phyloP scores from a whole-genome alignment of 2,888 invertebrate genomes.

The Tetramorium bicarinatum region DNA sequence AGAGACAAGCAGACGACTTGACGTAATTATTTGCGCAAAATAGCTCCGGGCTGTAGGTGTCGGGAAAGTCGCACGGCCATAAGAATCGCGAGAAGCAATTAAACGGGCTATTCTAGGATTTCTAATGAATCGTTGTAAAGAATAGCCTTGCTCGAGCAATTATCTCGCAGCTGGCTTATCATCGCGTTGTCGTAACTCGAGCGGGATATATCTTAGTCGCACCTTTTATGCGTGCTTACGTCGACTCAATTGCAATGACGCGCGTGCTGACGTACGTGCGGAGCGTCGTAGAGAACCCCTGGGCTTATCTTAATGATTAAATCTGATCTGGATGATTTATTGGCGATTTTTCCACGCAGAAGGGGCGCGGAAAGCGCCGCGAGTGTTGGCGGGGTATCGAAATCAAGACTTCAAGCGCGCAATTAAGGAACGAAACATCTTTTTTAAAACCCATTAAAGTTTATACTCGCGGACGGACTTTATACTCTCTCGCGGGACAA shows the following conservation, averaged over 20 bases:
- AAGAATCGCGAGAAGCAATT: slow-evolving; percentile 16
- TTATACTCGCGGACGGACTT: not conserved
- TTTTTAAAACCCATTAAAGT: not conserved
- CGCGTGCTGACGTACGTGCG: slow-evolving; percentile 36
- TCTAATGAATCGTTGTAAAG: slow-evolving; percentile 12
- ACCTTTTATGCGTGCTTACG: slow-evolving; percentile 34
- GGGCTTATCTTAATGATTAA: slow-evolving; percentile 17
- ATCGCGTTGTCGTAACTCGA: slow-evolving; percentile 16
- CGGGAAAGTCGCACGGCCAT: not conserved
- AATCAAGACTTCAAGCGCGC: not conserved
- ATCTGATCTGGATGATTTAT: slow-evolving; percentile 17
- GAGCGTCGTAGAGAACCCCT: slow-evolving; percentile 3
- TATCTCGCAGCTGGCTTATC: slow-evolving; percentile 28
- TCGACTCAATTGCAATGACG: slow-evolving; percentile 35
- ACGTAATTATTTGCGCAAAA: slow-evolving; percentile 18
- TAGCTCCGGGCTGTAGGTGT: not conserved
- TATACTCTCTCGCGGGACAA: not conserved
- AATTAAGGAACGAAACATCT: slow-evolving; percentile 2
- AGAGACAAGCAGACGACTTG: not conserved
- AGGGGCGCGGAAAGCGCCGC: not conserved
- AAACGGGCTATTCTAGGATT: slow-evolving; percentile 21
- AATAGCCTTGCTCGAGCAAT: slow-evolving; percentile 12
- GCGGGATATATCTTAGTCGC: not conserved
- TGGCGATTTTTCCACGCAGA: slow-evolving; percentile 7
- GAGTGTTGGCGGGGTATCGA: not conserved